Evolutionary conservation across 1,140 invertebrate species (phyloP), one percentile per base, ranked within the genome.

Genomic region (Drosophila micromelanica): DNA sequence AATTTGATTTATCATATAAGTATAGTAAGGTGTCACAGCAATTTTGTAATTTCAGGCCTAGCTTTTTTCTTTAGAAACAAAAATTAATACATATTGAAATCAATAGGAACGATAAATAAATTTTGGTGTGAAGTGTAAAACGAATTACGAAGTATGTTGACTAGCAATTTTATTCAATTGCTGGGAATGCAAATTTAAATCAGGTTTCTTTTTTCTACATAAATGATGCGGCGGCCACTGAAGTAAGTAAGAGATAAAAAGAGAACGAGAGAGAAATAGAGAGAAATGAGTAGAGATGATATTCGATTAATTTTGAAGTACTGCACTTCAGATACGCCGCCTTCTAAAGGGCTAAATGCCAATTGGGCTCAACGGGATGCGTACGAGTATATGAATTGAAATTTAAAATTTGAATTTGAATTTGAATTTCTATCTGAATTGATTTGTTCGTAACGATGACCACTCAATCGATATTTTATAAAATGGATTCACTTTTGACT

Each of bases 401-500:
- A 76, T 82, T 68, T 32, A 15, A 55, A 49, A 5, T 35, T 48
- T 42, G 5, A 40, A 32, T 52, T 67, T 63, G 23, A 45, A 63
- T 79, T 70, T 20, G 23, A 27, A 54, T 60, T 68, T 65, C 35
- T 45, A 69, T 80, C 63, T 43, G 35, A 55, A 46, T 56, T 35
- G n/a, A 9, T 35, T 54, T 69, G 60, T 86, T 74, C 48, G 63
- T 90, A 90, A 90, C 85, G 85, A 91, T 91, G 90, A 91, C 90
- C 86, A 91, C 90, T 90, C 86, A 91, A 91, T 91, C 90, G 90
- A 91, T 91, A 91, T 91, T 91, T 91, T 90, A 90, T 84, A 77
- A 71, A 74, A 79, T 90, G 67, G 62, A 62, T 61, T 68, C 63
- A 73, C 63, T 76, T 71, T 45, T 69, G 49, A 45, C 30, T 55